phyloP scores from a whole-genome alignment of 2,113 vertebrate species.

The Ploceus nigricollis region DNA sequence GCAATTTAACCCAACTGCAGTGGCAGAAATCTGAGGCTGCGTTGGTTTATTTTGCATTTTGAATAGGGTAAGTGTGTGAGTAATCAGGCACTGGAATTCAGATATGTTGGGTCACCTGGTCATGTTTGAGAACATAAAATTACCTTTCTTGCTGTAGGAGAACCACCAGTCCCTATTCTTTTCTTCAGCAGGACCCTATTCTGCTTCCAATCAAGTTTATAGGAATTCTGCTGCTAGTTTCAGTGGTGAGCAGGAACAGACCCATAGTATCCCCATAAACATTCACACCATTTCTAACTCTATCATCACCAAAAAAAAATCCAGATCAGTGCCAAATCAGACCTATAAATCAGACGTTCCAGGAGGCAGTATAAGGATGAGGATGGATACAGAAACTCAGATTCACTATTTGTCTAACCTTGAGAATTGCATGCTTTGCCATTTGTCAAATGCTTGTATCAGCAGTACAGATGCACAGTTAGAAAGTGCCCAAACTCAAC shows the following conservation, averaged over 20 bases:
- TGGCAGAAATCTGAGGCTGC: neutral
- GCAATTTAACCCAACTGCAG: neutral
- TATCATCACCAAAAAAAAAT: neutral
- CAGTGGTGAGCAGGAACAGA: neutral
- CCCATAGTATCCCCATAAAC: neutral
- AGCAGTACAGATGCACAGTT: neutral
- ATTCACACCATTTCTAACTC: neutral
- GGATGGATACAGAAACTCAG: neutral
- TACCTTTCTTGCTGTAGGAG: neutral
- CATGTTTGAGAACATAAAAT: neutral
- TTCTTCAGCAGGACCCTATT: neutral
- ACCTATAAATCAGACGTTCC: neutral
- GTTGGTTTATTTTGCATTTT: neutral
- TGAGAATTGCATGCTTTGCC: neutral
- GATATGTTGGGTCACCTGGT: neutral
- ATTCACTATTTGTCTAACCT: neutral
- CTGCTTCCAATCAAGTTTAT: neutral
- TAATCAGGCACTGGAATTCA: neutral
- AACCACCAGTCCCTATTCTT: neutral
- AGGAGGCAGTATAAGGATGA: neutral
- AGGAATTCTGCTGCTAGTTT: neutral
- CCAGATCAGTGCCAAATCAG: neutral
- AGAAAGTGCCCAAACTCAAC: neutral
- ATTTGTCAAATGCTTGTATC: accelerated
- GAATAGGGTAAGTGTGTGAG: neutral